Base-by-base conservation (phyloP, 2,113 vertebrate genomes). In the Spea multiplicata region DNA sequence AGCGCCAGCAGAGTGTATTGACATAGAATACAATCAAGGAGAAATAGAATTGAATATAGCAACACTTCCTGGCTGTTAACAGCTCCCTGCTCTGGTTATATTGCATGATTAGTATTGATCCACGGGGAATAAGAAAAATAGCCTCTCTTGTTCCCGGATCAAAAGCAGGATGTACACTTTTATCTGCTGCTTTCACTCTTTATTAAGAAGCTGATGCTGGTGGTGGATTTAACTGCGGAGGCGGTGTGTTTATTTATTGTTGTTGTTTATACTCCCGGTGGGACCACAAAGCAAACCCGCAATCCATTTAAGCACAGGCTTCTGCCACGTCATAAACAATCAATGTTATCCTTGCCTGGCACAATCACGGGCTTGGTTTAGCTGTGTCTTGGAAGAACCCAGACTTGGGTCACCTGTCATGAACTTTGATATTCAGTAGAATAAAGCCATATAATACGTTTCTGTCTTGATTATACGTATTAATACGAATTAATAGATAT, bases 81-180 rank as follows among this genome's bases (percentile, higher is more conserved):
- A 83, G 73, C 72, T 86, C 67, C 86, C 74, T 74, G 75, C 57
- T 80, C 84, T 88, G 82, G 80, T 84, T 87, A 75, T 78, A 81
- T 69, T 65, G 82, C 64, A 77, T 88, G 82, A 87, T 85, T 87
- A 76, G 69, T 90, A 90, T 89, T 14, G 86, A 89, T 87, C 73
- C 67, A 78, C 12, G 47, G 64, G 76, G 76, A 84, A 85, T 86
- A 84, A 88, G 86, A 83, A 78, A 81, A 86, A 83, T 84, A 80
- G 30, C 71, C 71, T 74, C 7, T 84, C 84, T 85, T 86, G 81
- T 5, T 69, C 86, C 81, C 71, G 81, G 74, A 83, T 73, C 71
- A 44, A 79, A 83, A 81, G 76, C 81, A 68, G 73, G 30, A 79
- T 85, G 84, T 88, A 57, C 83, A 81, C 85, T 84, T 83, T 86